Percentiles rank a stretch among this genome's conserved stretches.
These are phyloP conservation scores for Coluber constrictor DNA, from an alignment of 2,797 vertebrate genomes.

Conservation along the genomic window DNA sequence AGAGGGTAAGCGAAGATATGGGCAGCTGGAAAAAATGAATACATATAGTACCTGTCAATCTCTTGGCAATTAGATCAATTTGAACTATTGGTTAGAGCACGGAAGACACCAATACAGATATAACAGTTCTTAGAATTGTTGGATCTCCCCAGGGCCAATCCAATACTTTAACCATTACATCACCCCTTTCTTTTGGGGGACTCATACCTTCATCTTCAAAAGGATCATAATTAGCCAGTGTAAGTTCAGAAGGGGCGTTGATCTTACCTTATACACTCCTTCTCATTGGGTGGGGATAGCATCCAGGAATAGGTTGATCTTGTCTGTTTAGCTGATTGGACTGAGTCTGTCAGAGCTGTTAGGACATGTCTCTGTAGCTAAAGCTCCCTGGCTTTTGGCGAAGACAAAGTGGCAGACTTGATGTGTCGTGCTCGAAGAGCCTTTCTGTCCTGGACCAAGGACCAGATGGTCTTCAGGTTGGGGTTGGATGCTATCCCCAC, in stretches of 20 bases:
- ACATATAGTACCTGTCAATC: neutral
- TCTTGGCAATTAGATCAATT: neutral
- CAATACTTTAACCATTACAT: neutral
- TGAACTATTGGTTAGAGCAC: neutral
- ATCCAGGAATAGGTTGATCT: too few species aligned
- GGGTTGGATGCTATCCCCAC: too few species aligned
- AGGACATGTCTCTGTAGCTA: too few species aligned
- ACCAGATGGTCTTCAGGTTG: too few species aligned
- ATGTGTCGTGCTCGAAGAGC: too few species aligned
- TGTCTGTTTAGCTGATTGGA: too few species aligned
- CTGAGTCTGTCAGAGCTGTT: too few species aligned
- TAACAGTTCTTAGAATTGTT: neutral
- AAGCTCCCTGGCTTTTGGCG: too few species aligned
- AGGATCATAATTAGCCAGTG: neutral
- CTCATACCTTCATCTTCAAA: neutral
- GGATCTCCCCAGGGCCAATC: neutral
- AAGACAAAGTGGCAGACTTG: too few species aligned
- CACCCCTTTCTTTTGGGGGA: neutral
- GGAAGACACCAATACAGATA: neutral
- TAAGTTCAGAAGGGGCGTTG: neutral
- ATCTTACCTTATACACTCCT: too few species aligned
- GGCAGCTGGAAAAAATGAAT: neutral
- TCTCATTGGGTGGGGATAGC: too few species aligned
- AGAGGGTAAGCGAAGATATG: neutral
- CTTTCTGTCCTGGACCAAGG: too few species aligned